A percentile compares a stretch with the other conserved stretches of the same genome.
phyloP scores from a whole-genome alignment of 2,888 invertebrate species.

The Acrobasis repandana region DNA sequence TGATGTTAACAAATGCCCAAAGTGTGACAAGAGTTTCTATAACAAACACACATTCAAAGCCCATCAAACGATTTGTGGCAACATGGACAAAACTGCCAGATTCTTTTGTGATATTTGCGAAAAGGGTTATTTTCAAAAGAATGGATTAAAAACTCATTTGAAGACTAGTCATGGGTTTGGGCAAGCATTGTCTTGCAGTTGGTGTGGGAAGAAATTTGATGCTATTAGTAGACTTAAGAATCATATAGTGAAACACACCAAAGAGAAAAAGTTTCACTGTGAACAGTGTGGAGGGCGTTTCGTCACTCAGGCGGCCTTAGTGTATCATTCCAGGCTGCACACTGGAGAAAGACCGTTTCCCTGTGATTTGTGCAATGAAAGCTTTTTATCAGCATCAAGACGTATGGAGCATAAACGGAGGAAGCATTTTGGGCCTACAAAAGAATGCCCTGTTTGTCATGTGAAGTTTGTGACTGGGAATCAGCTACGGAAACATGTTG shows the following conservation, averaged over 20 bases:
- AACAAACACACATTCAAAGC: constrained; percentile 54
- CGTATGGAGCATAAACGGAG: constrained; percentile 62
- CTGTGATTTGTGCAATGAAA: constrained; percentile 66
- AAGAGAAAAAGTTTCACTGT: constrained; percentile 63
- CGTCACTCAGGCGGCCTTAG: constrained; percentile 62
- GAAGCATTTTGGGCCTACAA: constrained; percentile 62
- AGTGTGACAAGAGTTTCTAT: constrained; percentile 53
- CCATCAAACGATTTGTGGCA: constrained; percentile 59
- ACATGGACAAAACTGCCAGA: constrained; percentile 37
- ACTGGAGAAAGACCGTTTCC: constrained; percentile 68
- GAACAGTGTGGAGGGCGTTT: constrained; percentile 62
- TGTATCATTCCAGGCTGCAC: constrained; percentile 65
- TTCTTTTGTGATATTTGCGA: constrained; percentile 67
- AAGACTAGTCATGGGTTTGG: constrained; percentile 65
- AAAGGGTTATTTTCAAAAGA: constrained; percentile 60
- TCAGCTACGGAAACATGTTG: constrained; percentile 56
- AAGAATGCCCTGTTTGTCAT: constrained; percentile 59
- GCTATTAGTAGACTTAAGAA: constrained; percentile 59
- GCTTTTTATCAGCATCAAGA: constrained; percentile 65
- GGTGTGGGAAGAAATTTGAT: constrained; percentile 68
- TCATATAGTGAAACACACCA: constrained; percentile 69
- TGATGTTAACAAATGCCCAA: constrained; percentile 50
- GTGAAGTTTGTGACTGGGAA: constrained; percentile 56
- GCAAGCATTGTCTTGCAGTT: constrained; percentile 54
- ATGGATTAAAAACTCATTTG: constrained; percentile 58